Evolutionary conservation across 2,888 invertebrate species (phyloP).

Genomic region (Agrilus mali): DNA sequence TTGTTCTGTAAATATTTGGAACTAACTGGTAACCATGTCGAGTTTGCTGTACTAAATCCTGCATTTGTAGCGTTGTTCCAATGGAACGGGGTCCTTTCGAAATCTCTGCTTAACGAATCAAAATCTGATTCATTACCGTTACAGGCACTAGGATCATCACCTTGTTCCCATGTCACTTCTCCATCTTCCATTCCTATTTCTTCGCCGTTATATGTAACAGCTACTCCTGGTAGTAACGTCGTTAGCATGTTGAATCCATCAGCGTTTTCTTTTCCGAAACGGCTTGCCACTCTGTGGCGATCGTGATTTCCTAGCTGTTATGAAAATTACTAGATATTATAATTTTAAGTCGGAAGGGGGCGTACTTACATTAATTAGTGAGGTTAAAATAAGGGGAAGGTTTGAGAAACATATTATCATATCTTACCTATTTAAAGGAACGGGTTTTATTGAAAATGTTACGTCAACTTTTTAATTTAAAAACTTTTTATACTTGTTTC

Average conservation of each 20-base stretch:
- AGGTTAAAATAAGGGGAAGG: too few relatives aligned
- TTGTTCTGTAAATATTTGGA: slow-evolving; percentile 46
- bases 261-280: slow-evolving; percentile 54
- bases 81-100: slow-evolving; percentile 69
- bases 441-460: too few relatives aligned
- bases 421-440: too few relatives aligned
- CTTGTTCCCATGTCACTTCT: slow-evolving; percentile 36
- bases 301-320: slow-evolving; percentile 64
- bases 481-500: too few relatives aligned
- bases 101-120: slow-evolving; percentile 50
- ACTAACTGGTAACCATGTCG: slow-evolving; percentile 60
- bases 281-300: slow-evolving; percentile 51
- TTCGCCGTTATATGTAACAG: slow-evolving; percentile 79
- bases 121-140: slow-evolving; percentile 47
- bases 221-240: slow-evolving; percentile 73
- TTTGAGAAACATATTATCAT: too few relatives aligned
- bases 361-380: too few relatives aligned
- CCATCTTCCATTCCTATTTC: slow-evolving; percentile 62
- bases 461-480: too few relatives aligned
- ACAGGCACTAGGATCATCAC: slow-evolving; percentile 43
- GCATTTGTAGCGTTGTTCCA: slow-evolving; percentile 53
- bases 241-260: slow-evolving; percentile 76
- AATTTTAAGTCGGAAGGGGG: too few relatives aligned
- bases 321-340: too few relatives aligned
- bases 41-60: slow-evolving; percentile 35